Percentiles rank a stretch among this genome's conserved stretches.
Evolutionary conservation across 2,888 invertebrate species (phyloP).

Genomic region (Celastrina argiolus): DNA sequence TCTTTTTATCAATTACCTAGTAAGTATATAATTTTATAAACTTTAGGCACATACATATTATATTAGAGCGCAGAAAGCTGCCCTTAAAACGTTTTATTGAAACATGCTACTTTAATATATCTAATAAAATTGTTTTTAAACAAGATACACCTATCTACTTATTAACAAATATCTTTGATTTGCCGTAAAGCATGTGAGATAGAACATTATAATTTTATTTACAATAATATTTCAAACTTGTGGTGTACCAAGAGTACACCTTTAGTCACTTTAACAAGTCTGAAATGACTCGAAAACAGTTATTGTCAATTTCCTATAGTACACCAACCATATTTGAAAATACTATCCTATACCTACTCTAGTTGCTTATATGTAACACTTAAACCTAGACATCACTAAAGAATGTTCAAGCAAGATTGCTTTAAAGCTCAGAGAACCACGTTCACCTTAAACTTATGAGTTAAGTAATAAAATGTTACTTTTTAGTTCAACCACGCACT

Average conservation of each 20-base stretch:
- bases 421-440: slow-evolving; percentile 36
- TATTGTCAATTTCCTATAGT: slow-evolving; percentile 34
- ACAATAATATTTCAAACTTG: slow-evolving; percentile 29
- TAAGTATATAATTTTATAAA: slow-evolving; percentile 6
- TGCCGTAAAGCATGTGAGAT: not conserved
- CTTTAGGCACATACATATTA: slow-evolving; percentile 16
- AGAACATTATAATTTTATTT: not conserved
- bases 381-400: slow-evolving; percentile 23
- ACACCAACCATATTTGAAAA: slow-evolving; percentile 16
- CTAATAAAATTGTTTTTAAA: slow-evolving; percentile 6
- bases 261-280: slow-evolving; percentile 32
- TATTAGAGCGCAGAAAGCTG: slow-evolving; percentile 17
- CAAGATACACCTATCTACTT: not conserved
- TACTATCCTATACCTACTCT: slow-evolving; percentile 17
- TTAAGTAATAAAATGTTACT: too few species aligned
- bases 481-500: slow-evolving; percentile 25
- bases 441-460: slow-evolving; percentile 30
- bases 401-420: slow-evolving; percentile 27
- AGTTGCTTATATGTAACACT: slow-evolving; percentile 18
- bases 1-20: not conserved
- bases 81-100: not conserved
- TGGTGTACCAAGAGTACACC: slow-evolving; percentile 40
- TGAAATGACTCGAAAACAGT: slow-evolving; percentile 33
- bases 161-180: slow-evolving; percentile 15
- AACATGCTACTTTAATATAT: not conserved